Conservation (phyloP, 1,140 invertebrate genomes). For the Oedothorax gibbosus region DNA sequence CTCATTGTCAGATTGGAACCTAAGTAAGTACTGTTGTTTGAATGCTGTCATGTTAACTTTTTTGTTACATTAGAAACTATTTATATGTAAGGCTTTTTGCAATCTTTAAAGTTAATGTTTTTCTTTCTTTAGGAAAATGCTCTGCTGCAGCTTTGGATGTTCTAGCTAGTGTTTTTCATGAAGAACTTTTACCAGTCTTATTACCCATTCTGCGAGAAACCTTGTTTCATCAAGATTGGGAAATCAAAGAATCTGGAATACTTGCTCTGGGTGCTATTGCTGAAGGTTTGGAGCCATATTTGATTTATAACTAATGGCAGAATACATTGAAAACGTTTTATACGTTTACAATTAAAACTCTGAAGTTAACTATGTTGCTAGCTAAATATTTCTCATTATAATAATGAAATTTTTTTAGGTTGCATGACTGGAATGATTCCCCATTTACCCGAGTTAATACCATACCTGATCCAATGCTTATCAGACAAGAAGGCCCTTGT, state of each 20-base stretch:
- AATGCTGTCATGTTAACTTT: background rate
- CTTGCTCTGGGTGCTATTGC: slow-evolving; percentile 96
- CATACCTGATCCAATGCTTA: slow-evolving; percentile 92
- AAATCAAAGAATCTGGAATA: slow-evolving; percentile 96
- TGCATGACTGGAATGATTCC: slow-evolving; percentile 98
- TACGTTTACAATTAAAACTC: background rate
- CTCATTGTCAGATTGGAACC: slow-evolving; percentile 95
- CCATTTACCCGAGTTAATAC: slow-evolving; percentile 95
- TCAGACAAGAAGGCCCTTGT: slow-evolving; percentile 96
- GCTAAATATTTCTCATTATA: background rate
- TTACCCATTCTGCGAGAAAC: slow-evolving; percentile 97
- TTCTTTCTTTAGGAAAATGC: slow-evolving; percentile 79
- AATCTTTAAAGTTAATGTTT: background rate
- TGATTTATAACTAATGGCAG: background rate
- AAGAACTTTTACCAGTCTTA: slow-evolving; percentile 92
- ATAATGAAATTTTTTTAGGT: slow-evolving; percentile 70
- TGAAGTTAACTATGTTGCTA: background rate
- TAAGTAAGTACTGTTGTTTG: slow-evolving; percentile 72
- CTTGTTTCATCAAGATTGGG: slow-evolving; percentile 95
- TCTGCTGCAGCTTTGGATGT: slow-evolving; percentile 98
- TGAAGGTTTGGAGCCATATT: slow-evolving; percentile 79
- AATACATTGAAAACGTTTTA: slow-evolving; percentile 17
- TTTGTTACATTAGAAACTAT: background rate
- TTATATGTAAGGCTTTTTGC: background rate
- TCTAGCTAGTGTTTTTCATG: slow-evolving; percentile 95